These are phyloP conservation scores for Ctenochaetus hawaiiensis DNA, from an alignment of 2,797 vertebrate genomes.

Conservation along the genomic window DNA sequence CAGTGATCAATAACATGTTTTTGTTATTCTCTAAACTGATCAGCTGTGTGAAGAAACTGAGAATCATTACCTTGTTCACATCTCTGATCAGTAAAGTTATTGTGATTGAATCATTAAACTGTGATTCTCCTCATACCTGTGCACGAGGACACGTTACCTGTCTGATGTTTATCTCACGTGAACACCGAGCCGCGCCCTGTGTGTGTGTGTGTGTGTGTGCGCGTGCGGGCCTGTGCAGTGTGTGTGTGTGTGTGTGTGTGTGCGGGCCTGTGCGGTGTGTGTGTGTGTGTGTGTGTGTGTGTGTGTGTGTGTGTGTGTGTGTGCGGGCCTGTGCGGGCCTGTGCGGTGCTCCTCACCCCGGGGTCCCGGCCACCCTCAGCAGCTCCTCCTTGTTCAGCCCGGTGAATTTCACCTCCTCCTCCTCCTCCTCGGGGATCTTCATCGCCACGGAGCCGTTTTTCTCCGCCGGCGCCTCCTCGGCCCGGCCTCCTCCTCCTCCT, in stretches of 20 bases:
- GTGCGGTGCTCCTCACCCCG: conserved; percentile 73
- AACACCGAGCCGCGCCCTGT: too few relatives aligned
- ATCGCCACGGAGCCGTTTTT: conserved; percentile 90
- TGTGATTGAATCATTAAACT: too few relatives aligned
- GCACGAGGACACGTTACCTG: too few relatives aligned
- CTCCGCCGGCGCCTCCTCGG: conserved; percentile 66
- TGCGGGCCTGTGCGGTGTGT: too few relatives aligned
- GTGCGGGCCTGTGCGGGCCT: background rate
- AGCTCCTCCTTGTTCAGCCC: conserved; percentile 92
- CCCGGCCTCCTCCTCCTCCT: conserved; percentile 47
- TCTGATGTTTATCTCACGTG: too few relatives aligned
- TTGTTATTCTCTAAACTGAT: too few relatives aligned
- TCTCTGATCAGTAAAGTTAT: too few relatives aligned
- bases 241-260: background rate
- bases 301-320: background rate
- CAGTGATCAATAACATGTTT: too few relatives aligned
- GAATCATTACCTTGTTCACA: too few relatives aligned
- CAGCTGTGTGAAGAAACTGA: too few relatives aligned
- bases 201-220: too few relatives aligned
- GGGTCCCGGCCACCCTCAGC: conserved; percentile 89
- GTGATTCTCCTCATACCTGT: too few relatives aligned
- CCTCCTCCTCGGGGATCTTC: conserved; percentile 85
- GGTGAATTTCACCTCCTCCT: conserved; percentile 85
- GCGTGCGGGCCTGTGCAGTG: background rate
- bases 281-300: background rate